These are phyloP conservation scores for Epinotia demarniana DNA, from an alignment of 2,888 invertebrate species.

Conservation along the genomic window DNA sequence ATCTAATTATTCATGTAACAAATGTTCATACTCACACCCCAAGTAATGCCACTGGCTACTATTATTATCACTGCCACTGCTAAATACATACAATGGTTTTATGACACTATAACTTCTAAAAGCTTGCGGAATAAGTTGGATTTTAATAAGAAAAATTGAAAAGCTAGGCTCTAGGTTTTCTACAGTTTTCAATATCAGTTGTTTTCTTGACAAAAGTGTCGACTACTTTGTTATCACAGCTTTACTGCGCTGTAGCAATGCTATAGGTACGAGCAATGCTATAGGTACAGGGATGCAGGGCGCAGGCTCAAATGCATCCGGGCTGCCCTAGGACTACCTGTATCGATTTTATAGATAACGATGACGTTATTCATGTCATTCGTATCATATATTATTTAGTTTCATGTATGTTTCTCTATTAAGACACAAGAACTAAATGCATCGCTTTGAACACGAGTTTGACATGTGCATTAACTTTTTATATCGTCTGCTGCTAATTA, in stretches of 20 bases:
- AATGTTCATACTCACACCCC: slow-evolving; percentile 13
- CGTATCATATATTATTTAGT: not conserved
- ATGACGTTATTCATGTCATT: not conserved
- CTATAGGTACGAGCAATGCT: slow-evolving; percentile 13
- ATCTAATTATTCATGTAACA: not conserved
- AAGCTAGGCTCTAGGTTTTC: not conserved
- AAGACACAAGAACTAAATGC: no score
- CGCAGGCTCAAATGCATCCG: slow-evolving; percentile 49
- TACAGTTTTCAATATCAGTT: not conserved
- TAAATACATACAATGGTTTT: slow-evolving; percentile 24
- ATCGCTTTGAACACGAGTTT: no score
- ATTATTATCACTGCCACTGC: slow-evolving; percentile 37
- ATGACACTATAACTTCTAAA: not conserved
- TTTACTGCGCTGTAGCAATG: slow-evolving; percentile 32
- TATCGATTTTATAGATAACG: slow-evolving; percentile 42
- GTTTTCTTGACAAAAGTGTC: slow-evolving; percentile 8
- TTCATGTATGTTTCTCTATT: no score
- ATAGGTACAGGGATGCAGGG: slow-evolving; percentile 41
- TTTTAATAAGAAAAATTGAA: not conserved
- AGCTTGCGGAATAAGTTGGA: not conserved
- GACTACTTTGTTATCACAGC: slow-evolving; percentile 40
- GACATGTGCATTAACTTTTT: no score
- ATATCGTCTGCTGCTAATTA: no score
- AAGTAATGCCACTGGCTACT: slow-evolving; percentile 31
- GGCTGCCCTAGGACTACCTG: slow-evolving; percentile 42